Conservation (phyloP, 2,888 invertebrate species). For the Dendrolimus houi region DNA sequence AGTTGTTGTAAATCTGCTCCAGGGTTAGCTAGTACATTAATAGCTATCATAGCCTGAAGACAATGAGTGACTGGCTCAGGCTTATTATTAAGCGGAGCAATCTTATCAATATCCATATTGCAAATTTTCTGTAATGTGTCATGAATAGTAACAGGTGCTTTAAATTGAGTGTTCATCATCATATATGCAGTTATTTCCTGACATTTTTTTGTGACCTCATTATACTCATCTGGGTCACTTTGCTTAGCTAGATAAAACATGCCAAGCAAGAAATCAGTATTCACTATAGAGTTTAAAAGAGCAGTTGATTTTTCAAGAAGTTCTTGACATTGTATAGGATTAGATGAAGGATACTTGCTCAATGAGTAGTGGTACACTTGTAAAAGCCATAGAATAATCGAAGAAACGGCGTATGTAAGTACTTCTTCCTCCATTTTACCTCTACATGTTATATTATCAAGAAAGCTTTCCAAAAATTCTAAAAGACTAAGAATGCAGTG, state of each 20-base stretch:
- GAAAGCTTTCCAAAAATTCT: conserved; percentile 86
- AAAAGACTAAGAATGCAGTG: conserved; percentile 91
- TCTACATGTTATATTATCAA: conserved; percentile 79
- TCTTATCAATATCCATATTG: conserved; percentile 78
- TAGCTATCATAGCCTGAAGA: conserved; percentile 87
- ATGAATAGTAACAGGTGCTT: conserved; percentile 74
- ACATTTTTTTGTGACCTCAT: conserved; percentile 84
- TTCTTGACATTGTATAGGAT: conserved; percentile 73
- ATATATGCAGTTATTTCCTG: conserved; percentile 80
- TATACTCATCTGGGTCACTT: conserved; percentile 83
- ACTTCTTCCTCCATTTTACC: conserved; percentile 93
- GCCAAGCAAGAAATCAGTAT: conserved; percentile 85
- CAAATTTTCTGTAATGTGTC: conserved; percentile 78
- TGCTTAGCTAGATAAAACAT: conserved; percentile 90
- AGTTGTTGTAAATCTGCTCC: conserved; percentile 88
- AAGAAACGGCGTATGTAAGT: conserved; percentile 88
- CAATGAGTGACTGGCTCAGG: conserved; percentile 83
- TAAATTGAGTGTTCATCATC: conserved; percentile 75
- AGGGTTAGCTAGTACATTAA: conserved; percentile 90
- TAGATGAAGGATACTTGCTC: conserved; percentile 62
- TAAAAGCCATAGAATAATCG: conserved; percentile 87
- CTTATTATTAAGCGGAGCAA: conserved; percentile 71
- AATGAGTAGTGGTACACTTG: conserved; percentile 80
- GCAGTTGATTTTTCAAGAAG: conserved; percentile 82
- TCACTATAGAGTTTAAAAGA: conserved; percentile 81